Percentiles rank a stretch among this genome's conserved stretches.
These are phyloP conservation scores for Rhingia rostrata DNA, from an alignment of 2,888 invertebrate species.

Conservation along the genomic window DNA sequence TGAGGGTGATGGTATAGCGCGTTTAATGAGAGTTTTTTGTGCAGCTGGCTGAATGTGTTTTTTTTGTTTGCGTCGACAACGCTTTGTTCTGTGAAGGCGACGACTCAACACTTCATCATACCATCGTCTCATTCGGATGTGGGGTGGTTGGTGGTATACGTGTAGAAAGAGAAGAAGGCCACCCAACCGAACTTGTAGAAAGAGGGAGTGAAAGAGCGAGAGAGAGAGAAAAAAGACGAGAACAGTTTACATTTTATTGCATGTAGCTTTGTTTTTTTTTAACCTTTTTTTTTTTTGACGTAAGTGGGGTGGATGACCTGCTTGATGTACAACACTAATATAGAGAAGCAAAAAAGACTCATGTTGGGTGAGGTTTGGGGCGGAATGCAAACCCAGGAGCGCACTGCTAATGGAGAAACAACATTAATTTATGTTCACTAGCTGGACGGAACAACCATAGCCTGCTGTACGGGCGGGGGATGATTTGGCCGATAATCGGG, in stretches of 20 bases:
- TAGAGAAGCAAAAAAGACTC: slow-evolving; percentile 29
- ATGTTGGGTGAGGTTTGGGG: slow-evolving; percentile 8
- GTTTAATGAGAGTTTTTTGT: slow-evolving; percentile 50
- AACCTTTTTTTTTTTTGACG: slow-evolving; percentile 63
- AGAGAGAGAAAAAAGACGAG: slow-evolving; percentile 41
- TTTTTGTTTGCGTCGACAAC: slow-evolving; percentile 45
- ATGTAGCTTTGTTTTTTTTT: slow-evolving; percentile 49
- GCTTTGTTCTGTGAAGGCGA: slow-evolving; percentile 63
- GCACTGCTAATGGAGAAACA: slow-evolving; percentile 18
- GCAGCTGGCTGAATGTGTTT: slow-evolving; percentile 18
- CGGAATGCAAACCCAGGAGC: slow-evolving; percentile 9
- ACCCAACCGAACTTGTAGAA: slow-evolving; percentile 23
- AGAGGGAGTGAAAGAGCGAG: slow-evolving; percentile 58
- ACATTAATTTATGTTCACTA: background rate
- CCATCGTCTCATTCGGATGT: slow-evolving; percentile 12
- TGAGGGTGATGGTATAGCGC: slow-evolving; percentile 14
- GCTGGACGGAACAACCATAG: background rate
- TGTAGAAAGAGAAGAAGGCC: slow-evolving; percentile 39
- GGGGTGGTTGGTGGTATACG: slow-evolving; percentile 2
- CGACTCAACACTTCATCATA: slow-evolving; percentile 60
- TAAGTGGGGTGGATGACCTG: slow-evolving; percentile 75
- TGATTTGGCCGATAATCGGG: slow-evolving; percentile 55
- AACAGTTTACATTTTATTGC: slow-evolving; percentile 55
- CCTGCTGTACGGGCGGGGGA: slow-evolving; percentile 10
- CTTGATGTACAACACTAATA: slow-evolving; percentile 64